phyloP scores from a whole-genome alignment of 2,797 vertebrate species.

The Microctenopoma stevenorrisi region DNA sequence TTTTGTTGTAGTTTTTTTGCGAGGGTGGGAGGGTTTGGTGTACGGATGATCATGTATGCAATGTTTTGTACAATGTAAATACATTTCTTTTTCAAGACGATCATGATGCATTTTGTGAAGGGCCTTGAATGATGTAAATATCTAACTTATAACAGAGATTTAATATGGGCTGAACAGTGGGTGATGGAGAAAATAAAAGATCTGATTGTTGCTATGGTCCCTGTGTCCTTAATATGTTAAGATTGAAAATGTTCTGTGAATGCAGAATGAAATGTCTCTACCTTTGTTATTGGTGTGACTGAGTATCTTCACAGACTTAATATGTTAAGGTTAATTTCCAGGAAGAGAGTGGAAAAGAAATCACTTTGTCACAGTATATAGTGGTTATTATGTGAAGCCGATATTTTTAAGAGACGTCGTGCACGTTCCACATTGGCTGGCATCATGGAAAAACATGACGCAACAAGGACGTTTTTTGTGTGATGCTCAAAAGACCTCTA shows the following conservation, averaged over 20 bases:
- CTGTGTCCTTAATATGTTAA: conserved; percentile 4
- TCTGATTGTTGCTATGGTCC: conserved; percentile 62
- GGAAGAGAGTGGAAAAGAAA: too few species aligned
- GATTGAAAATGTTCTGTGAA: neutral
- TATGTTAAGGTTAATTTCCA: neutral
- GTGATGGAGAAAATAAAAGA: conserved; percentile 77
- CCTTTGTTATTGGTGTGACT: too few species aligned
- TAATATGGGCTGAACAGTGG: conserved; percentile 59
- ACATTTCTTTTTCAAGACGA: conserved; percentile 76
- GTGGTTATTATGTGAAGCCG: too few species aligned
- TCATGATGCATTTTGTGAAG: conserved; percentile 64
- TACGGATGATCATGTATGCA: conserved; percentile 65
- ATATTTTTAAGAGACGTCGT: neutral
- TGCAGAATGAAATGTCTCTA: too few species aligned
- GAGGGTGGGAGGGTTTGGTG: conserved; percentile 43
- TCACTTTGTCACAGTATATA: too few species aligned
- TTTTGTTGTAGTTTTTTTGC: conserved; percentile 25
- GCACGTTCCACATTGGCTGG: neutral
- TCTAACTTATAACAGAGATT: conserved; percentile 79
- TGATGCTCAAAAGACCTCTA: neutral
- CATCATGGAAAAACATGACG: neutral
- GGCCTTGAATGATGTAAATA: conserved; percentile 82
- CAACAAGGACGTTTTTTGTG: neutral
- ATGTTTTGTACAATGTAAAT: conserved; percentile 83
- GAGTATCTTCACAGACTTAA: neutral